Evolutionary conservation across 1,140 invertebrate genomes (phyloP).

Genomic region (Megalonaias nervosa): DNA sequence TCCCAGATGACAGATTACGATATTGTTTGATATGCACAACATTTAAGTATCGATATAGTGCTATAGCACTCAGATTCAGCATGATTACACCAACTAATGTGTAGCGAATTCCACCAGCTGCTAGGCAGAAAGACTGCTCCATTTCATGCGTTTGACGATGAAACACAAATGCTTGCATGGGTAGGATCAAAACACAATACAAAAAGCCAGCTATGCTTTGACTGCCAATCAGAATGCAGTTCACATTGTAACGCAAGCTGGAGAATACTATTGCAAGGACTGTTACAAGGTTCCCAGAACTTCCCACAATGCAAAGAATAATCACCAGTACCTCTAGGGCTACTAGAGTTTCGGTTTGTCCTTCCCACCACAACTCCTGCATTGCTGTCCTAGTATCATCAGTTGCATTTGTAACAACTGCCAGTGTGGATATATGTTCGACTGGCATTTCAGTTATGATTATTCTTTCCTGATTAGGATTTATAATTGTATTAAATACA

Average conservation of each 20-base stretch:
- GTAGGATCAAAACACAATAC: constrained; percentile 54
- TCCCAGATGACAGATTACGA: constrained; percentile 39
- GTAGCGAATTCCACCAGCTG: constrained; percentile 52
- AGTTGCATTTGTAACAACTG: too few species aligned
- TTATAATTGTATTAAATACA: too few species aligned
- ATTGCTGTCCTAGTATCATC: too few species aligned
- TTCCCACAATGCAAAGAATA: constrained; percentile 48
- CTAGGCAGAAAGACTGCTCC: constrained; percentile 43
- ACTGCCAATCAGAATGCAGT: constrained; percentile 64
- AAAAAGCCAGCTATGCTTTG: constrained; percentile 59
- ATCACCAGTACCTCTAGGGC: constrained; percentile 45
- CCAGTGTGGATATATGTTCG: too few species aligned
- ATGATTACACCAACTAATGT: constrained; percentile 61
- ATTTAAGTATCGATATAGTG: constrained; percentile 60
- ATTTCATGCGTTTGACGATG: constrained; percentile 42
- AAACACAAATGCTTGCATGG: constrained; percentile 58
- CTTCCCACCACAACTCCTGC: constrained; percentile 40
- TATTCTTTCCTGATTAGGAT: too few species aligned
- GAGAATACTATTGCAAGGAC: constrained; percentile 61
- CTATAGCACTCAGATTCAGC: constrained; percentile 57
- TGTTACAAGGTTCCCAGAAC: constrained; percentile 60
- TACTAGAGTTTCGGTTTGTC: constrained; percentile 26
- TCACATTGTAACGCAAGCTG: constrained; percentile 57
- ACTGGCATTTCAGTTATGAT: too few species aligned
- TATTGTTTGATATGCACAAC: constrained; percentile 56